Base-by-base conservation (phyloP, 2,888 invertebrate genomes). In the Pherbina coryleti region DNA sequence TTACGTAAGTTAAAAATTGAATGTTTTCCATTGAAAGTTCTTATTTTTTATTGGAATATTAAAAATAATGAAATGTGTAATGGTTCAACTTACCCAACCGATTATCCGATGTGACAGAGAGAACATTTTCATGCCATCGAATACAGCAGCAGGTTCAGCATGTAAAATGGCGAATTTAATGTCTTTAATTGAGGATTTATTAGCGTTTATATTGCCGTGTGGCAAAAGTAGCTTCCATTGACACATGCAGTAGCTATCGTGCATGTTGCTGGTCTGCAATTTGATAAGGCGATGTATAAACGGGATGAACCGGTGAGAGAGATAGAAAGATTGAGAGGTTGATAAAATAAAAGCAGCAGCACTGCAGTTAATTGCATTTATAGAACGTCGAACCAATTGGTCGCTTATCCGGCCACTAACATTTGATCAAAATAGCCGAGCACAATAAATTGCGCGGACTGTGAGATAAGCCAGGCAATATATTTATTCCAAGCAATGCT, bases 371-470 rank as follows among this genome's bases (percentile, higher is more conserved):
- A 57, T 37, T 22, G 22, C n/a, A 37, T 22, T 53, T 25, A 34
- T 49, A 66, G 22, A 0, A 5, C 8, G 25, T 3, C 4, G 2
- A 22, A 19, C 17, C 14, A 11, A 19, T n/a, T 17, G 11, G 5
- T 5, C 53, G 62, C 49, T 25, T 75, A 79, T 73, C 79, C 77
- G 55, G 78, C 75, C 75, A 77, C 75, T 28, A 79, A 57, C 79
- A 81, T 77, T 75, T 79, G 78, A 14, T 77, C 81, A 51, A 81
- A 79, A 76, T 75, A 76, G 31, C 78, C 79, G 75, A 78, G 76
- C 70, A 81, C 60, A 19, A 78, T 53, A 62, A 81, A 76, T 51
- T 81, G 76, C 44, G 64, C 22, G 2, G 57, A 66, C 72, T 81
- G 79, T 62, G 78, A 78, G 34, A 71, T 66, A 37, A 81, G 25